These are phyloP conservation scores for Ennomos quercinarius DNA, from an alignment of 2,888 invertebrate species.

Conservation along the genomic window DNA sequence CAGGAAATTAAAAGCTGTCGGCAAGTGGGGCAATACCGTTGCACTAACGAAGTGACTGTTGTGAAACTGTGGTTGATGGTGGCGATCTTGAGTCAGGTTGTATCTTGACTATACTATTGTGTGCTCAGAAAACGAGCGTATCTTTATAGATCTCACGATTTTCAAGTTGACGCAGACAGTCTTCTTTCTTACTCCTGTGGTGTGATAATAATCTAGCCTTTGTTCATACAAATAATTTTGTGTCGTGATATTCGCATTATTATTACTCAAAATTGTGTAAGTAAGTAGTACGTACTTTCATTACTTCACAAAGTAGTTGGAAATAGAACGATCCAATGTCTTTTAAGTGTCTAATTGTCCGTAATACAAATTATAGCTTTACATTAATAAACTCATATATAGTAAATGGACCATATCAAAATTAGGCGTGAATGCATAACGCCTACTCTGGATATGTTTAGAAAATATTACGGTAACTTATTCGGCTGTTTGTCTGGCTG, in stretches of 20 bases:
- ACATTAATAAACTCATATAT: constrained; percentile 11
- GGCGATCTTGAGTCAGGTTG: constrained; percentile 46
- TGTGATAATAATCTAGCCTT: constrained; percentile 18
- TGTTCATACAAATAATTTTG: neutral
- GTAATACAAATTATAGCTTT: neutral
- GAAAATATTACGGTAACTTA: constrained; percentile 35
- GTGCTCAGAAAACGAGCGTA: constrained; percentile 15
- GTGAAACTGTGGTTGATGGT: constrained; percentile 36
- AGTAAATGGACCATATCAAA: constrained; percentile 7
- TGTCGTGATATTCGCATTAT: too few relatives aligned
- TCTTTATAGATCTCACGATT: too few relatives aligned
- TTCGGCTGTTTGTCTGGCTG: constrained; percentile 63
- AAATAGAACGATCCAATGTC: too few relatives aligned
- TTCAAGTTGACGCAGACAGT: too few relatives aligned
- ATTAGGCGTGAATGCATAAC: constrained; percentile 13
- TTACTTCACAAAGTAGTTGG: too few relatives aligned
- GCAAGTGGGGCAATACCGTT: constrained; percentile 73
- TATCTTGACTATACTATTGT: constrained; percentile 26
- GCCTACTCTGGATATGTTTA: constrained; percentile 26
- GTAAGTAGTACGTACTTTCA: too few relatives aligned
- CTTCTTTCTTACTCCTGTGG: too few relatives aligned
- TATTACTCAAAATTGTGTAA: too few relatives aligned
- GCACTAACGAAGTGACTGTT: constrained; percentile 31
- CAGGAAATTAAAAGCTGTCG: constrained; percentile 82
- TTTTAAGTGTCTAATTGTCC: too few relatives aligned